A percentile compares a stretch with the other conserved stretches of the same genome.
These are phyloP conservation scores for Stenodera caucasica DNA, from an alignment of 2,888 invertebrate species.

Conservation along the genomic window DNA sequence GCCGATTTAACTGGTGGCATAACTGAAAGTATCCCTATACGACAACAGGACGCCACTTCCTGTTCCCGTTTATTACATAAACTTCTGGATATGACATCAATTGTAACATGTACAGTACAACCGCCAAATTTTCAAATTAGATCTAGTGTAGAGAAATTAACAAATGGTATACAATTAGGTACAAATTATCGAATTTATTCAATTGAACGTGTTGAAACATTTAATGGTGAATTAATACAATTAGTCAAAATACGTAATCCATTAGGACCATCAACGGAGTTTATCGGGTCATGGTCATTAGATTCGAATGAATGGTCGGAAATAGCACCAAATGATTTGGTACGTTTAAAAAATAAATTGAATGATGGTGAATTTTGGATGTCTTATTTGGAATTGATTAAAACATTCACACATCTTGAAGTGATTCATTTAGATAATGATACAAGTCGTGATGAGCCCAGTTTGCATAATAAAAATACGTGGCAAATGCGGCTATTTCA, in stretches of 20 bases:
- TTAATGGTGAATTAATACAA: conserved; percentile 70
- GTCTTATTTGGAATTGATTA: conserved; percentile 78
- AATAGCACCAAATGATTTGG: conserved; percentile 72
- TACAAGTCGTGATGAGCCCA: conserved; percentile 82
- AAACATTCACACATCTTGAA: conserved; percentile 80
- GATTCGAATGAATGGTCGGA: conserved; percentile 76
- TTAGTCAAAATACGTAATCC: conserved; percentile 73
- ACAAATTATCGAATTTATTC: conserved; percentile 78
- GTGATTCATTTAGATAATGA: conserved; percentile 85
- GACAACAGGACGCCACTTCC: conserved; percentile 71
- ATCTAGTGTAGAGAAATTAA: conserved; percentile 61
- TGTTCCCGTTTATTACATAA: conserved; percentile 67
- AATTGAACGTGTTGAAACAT: conserved; percentile 74
- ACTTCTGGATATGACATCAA: conserved; percentile 79
- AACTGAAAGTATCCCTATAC: conserved; percentile 76
- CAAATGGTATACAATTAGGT: conserved; percentile 71
- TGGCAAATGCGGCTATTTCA: conserved; percentile 90
- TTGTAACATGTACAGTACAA: conserved; percentile 77
- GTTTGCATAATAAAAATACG: conserved; percentile 73
- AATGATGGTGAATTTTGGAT: conserved; percentile 64
- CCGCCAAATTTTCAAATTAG: conserved; percentile 55
- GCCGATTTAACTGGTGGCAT: conserved; percentile 89
- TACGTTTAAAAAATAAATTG: conserved; percentile 65
- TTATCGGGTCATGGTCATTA: conserved; percentile 70
- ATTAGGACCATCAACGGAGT: conserved; percentile 63